Conservation (phyloP, 1,140 invertebrate species). For the Saxidomus purpurata region DNA sequence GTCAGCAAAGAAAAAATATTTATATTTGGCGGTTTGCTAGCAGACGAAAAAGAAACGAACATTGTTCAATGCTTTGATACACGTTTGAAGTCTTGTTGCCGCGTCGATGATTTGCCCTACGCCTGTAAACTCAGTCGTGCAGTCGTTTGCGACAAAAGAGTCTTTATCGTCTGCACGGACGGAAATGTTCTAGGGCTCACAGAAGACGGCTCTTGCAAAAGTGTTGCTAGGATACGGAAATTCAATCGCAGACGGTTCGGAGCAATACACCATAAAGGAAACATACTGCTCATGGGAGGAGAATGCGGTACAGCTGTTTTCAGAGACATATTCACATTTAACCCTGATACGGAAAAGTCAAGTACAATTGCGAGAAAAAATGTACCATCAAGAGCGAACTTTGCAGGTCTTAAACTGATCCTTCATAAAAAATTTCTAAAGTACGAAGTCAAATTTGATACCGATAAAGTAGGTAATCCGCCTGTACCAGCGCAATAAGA, state of each 20-base stretch:
- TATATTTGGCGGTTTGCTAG: constrained; percentile 76
- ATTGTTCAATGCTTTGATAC: constrained; percentile 76
- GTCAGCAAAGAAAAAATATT: constrained; percentile 78
- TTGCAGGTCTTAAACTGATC: constrained; percentile 74
- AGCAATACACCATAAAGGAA: constrained; percentile 71
- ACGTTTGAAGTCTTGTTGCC: constrained; percentile 61
- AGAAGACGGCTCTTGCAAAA: constrained; percentile 57
- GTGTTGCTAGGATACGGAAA: constrained; percentile 67
- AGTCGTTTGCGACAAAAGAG: constrained; percentile 72
- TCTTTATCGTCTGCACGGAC: constrained; percentile 77
- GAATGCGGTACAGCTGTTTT: constrained; percentile 71
- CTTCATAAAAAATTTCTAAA: constrained; percentile 76
- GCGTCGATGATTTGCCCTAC: constrained; percentile 69
- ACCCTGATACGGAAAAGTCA: constrained; percentile 65
- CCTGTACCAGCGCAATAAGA: neutral
- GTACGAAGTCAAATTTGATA: constrained; percentile 47
- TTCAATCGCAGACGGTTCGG: constrained; percentile 76
- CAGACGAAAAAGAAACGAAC: constrained; percentile 75
- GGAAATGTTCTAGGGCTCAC: constrained; percentile 70
- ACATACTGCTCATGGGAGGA: constrained; percentile 72
- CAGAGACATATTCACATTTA: constrained; percentile 72
- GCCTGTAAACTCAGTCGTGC: constrained; percentile 73
- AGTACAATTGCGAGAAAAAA: constrained; percentile 59
- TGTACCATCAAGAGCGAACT: constrained; percentile 75
- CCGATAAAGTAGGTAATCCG: neutral